Base-by-base conservation (phyloP, 2,797 vertebrate species). In the Aulostomus chinensis region DNA sequence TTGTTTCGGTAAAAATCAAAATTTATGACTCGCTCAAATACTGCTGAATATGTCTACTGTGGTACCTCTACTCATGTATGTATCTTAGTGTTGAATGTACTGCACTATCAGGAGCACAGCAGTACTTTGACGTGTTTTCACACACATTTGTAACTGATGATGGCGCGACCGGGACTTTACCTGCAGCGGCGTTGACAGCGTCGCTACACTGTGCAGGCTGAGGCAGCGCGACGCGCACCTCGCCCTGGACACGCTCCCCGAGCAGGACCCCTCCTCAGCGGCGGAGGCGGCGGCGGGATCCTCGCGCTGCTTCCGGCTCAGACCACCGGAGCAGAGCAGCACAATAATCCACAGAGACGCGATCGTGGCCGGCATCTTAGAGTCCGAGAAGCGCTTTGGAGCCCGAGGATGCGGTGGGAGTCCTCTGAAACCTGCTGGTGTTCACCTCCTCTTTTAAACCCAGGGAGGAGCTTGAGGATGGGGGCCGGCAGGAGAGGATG, bases 141-240 rank as follows among this genome's bases (percentile, higher is more conserved):
- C n/a, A n/a, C n/a, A n/a, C n/a, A n/a, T n/a, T n/a, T n/a, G n/a
- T n/a, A n/a, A n/a, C n/a, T n/a, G n/a, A 2, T 33, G 4, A 12
- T 11, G 15, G 2, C 0, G 7, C 7, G n/a, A 17, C 30, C 7
- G 24, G 7, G 13, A 10, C 1, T 38, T 42, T 51, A 95, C 93
- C 93, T 94, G 93, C 58, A 86, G 84, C 63, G 86, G 91, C 65
- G 88, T 90, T 73, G 90, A 88, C 49, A 91, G 90, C 75, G 93
- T 86, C 33, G 92, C 89, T 40, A 93, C 92, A 73, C 92, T 90
- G 85, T 95, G 93, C 53, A 97, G 74, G 45, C 93, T 93, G 45
- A 97, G 91, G 82, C 95, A 97, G 72, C 95, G 90, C 58, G 95
- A 92, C 28, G 91, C 82, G 76, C 94, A 96, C 81, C 93, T 86